Evolutionary conservation across 2,797 vertebrate species (phyloP), one percentile per base, ranked within the genome.

Genomic region (Enteromius viviparus): DNA sequence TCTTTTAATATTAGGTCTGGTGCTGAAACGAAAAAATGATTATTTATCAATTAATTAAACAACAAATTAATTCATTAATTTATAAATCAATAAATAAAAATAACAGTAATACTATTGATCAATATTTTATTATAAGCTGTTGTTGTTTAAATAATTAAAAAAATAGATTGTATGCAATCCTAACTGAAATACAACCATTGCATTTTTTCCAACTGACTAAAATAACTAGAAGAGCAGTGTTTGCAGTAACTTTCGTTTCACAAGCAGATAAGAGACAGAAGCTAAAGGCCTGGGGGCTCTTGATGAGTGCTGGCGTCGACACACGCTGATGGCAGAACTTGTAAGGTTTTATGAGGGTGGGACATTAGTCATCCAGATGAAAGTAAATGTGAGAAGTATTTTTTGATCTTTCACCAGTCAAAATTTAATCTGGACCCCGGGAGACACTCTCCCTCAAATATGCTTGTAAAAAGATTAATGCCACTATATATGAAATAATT

Each of bases 311-410:
- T 55, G 34, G 62, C 51, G 72, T 79, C 17, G 29, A 34, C 47
- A 53, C 37, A 40, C 10, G 19, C 69, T 78, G 80, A 47, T 45
- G 64, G 40, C 64, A 69, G 12, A 81, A 58, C 79, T 82, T 76
- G 66, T 64, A 40, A 76, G 62, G 65, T 66, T 72, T 64, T 55
- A 42, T 71, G 45, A 58, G 65, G 40, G 64, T 70, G 21, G 81
- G 74, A 75, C 42, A 55, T 93, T 90, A 93, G 87, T 93, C 92
- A 93, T 74, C 23, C 62, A 76, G 81, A 89, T 85, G 17, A 70
- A 82, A 89, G 60, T 79, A 89, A 88, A 78, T 78, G 84, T 84
- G 84, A 78, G 74, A 72, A 71, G 74, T 21, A 19, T 64, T 78
- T 64, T 82, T 78, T 82, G 21, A 81, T 85, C 76, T 83, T 74